A percentile compares a stretch with the other conserved stretches of the same genome.
phyloP scores from a whole-genome alignment of 2,888 invertebrate species.

The Oscheius sp. region DNA sequence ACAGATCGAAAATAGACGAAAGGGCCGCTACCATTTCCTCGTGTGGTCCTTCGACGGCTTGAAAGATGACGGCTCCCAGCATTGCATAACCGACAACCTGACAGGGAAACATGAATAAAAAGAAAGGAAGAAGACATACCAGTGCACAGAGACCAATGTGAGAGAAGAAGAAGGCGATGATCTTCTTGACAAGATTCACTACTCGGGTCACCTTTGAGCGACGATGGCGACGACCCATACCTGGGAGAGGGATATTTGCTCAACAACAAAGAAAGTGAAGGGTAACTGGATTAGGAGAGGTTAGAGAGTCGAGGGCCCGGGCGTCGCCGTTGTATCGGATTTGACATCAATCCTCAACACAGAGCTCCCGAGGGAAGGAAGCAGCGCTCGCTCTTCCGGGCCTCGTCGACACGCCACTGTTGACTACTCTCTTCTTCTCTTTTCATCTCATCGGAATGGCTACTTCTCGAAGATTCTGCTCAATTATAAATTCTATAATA shows the following conservation, averaged over 20 bases:
- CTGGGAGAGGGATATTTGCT: neutral
- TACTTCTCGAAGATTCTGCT: too few species aligned
- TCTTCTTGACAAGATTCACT: constrained; percentile 72
- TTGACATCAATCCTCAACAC: constrained; percentile 41
- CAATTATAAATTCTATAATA: too few species aligned
- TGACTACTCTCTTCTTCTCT: too few species aligned
- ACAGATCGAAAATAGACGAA: neutral
- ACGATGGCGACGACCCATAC: constrained; percentile 64
- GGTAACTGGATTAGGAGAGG: too few species aligned
- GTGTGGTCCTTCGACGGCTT: constrained; percentile 72
- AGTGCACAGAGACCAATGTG: constrained; percentile 76
- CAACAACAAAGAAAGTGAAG: neutral
- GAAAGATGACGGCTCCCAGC: constrained; percentile 71
- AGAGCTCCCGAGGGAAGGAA: constrained; percentile 28
- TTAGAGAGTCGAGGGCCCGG: constrained; percentile 2
- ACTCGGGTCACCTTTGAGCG: constrained; percentile 72
- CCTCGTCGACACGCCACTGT: constrained; percentile 11
- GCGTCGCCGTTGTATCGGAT: constrained; percentile 36
- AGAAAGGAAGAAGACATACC: too few species aligned
- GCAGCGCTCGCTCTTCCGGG: constrained; percentile 1
- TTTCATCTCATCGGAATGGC: too few species aligned
- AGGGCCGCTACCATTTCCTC: constrained; percentile 57
- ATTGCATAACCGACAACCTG: constrained; percentile 72
- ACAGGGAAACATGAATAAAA: too few species aligned
- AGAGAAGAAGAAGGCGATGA: constrained; percentile 73